Evolutionary conservation across 2,797 vertebrate species (phyloP).

Genomic region (Trichosurus vulpecula): DNA sequence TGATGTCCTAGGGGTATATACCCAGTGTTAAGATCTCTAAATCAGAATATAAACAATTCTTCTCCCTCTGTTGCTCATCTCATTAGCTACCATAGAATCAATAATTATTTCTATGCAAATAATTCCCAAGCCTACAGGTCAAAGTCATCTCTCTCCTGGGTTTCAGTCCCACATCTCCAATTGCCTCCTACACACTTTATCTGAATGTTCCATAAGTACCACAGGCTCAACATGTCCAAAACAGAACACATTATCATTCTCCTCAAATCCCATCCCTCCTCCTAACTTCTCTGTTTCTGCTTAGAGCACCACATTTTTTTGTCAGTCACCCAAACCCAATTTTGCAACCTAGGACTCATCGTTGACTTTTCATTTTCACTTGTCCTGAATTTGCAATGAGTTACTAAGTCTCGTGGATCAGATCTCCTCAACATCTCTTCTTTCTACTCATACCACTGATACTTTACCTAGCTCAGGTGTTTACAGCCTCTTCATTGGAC

Average conservation of each 20-base stretch:
- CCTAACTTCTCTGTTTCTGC: not conserved
- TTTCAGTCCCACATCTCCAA: not conserved
- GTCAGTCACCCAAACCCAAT: not conserved
- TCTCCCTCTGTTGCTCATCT: not conserved
- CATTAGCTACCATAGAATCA: not conserved
- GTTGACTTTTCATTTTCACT: not conserved
- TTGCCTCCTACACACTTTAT: not conserved
- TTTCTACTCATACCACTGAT: not conserved
- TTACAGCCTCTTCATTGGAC: not conserved
- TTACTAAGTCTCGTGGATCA: not conserved
- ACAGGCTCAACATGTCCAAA: not conserved
- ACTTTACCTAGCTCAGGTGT: not conserved
- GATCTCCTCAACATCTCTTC: not conserved
- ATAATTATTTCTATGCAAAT: not conserved
- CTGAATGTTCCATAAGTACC: not conserved
- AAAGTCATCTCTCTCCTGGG: not conserved
- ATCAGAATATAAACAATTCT: not conserved
- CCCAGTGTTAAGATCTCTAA: not conserved
- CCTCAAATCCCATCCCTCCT: not conserved
- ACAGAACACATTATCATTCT: not conserved
- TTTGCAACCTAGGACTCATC: not conserved
- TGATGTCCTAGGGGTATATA: not conserved
- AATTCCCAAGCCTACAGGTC: not conserved
- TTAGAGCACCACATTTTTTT: not conserved
- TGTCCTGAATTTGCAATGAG: not conserved